Evolutionary conservation across 2,797 vertebrate genomes (phyloP), one percentile per base, ranked within the genome.

Genomic region (Bradypodion pumilum): DNA sequence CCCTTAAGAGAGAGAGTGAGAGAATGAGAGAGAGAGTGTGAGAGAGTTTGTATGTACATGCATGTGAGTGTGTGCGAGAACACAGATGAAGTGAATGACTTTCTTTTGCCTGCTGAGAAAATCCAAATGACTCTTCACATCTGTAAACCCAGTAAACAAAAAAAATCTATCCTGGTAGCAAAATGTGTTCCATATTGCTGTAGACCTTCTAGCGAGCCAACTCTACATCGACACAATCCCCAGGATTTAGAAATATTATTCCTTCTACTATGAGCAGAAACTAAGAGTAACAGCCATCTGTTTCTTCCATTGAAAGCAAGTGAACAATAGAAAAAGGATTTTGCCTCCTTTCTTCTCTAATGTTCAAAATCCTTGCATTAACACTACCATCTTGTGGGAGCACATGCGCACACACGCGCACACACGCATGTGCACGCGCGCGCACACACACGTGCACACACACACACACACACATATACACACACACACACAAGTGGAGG

Each of bases 261-360:
- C 68, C 72, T 92, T 83, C 88, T 66, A 88, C 80, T 68, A 78
- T 59, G 83, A 92, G 87, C 80, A 73, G 84, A 75, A 88, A 92
- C 85, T 21, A 60, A 80, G 65, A 82, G 62, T 12, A 84, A 82
- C 83, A 86, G 32, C 78, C 88, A 89, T 88, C 78, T 93, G 89
- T 13, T 90, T 92, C 89, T 70, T 81, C 85, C 82, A 89, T 90
- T 88, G 82, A 44, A 59, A 84, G 86, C 80, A 81, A 87, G 63
- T 8, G 23, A 74, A 44, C 86, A 84, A 87, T 87, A 91, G 91
- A 88, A 87, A n/a, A 60, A 88, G 82, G 87, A 86, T 88, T 76
- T 27, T 35, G 1, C 27, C 82, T 87, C 81, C 9, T 78, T 91
- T 91, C 89, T 84, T 87, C 80, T 87, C 85, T 87, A 49, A 68